Evolutionary conservation across 1,140 invertebrate genomes (phyloP), one percentile per base, ranked within the genome.

Genomic region (Macrobrachium nipponense): DNA sequence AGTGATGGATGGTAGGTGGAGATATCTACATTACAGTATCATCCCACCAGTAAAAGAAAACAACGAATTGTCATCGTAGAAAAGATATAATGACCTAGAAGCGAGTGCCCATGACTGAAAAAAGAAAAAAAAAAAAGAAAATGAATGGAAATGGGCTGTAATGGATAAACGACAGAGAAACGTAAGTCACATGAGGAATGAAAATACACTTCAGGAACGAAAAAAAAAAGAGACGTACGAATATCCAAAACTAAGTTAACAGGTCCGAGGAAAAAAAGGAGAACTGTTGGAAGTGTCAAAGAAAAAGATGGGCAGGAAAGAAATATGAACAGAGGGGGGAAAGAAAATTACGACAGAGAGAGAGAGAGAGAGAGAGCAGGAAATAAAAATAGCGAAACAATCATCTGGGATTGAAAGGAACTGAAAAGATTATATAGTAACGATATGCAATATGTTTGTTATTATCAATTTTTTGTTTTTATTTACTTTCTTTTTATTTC

Each of bases 311-410:
- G 64, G 23, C 10, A 17, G 14, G 23, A 27, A 66, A 18, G 23
- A 18, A 66, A 60, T n/a, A 27, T n/a, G 43, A 60, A 17, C 6
- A n/a, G 58, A n/a, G 18, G 75, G 58, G 58, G 75, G 60, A 51
- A 78, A 44, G 51, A 44, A 78, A 51, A 78, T 43, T 58, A 51
- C 51, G 44, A 60, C 5, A 78, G 75, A 78, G 75, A 78, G 75
- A 78, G 75, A 78, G 75, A 78, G 75, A 78, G 75, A 78, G 75
- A 78, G 75, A 78, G 75, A 78, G 75, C 60, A 51, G 60, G 75
- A 78, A 51, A 78, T 51, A 78, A 51, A 78, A 51, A 78, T 51
- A 59, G 70, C 8, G 70, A 73, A 5, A 18, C 15, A 5, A 14
- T 76, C 44, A 43, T 51, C 8, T 18, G 7, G n/a, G 18, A 18